Base-by-base conservation (phyloP, 2,888 invertebrate species). In the Drosophila dives region DNA sequence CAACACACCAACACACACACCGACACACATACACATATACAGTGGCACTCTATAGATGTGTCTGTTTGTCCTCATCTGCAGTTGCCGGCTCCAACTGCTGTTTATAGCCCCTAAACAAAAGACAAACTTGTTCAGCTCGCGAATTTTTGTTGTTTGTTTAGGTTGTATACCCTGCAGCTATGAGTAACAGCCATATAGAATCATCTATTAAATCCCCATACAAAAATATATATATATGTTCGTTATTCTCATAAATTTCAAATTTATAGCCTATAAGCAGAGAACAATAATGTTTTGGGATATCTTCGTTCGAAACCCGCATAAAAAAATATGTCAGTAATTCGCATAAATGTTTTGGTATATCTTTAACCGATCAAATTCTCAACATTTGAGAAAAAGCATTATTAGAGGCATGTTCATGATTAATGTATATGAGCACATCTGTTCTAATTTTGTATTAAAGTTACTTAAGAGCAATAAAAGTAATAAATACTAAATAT, bases 101-200 rank as follows among this genome's bases (percentile, higher is more conserved):
- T 10, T 69, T 55, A 23, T 87, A 85, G 73, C 79, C 90, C 77
- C 76, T 76, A 89, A 84, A 89, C 86, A 89, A 89, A 85, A 75
- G 86, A 70, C 85, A 75, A 74, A 85, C 82, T 85, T 89, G 85
- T 80, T 83, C 78, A 55, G 54, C 36, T 55, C 55, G 66, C 61
- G 38, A 63, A 66, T 69, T 55, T 23, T 45, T 20, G 7, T 45
- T 45, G 45, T 23, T 15, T 15, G 7, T 8, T 34, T 42, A 51
- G 50, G 38, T 54, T 40, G 40, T 15, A 53, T 50, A 26, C 40
- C 48, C 40, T 40, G 38, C 42, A 40, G 40, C 20, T n/a, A 20
- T 15, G 40, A 7, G 12, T n/a, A 17, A 11, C 34, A 54, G n/a
- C 6, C 11, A 11, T 26, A 6, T 11, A 15, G 23, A 45, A 4